Evolutionary conservation across 2,888 invertebrate species (phyloP).

Genomic region (Chrysina gloriosa): DNA sequence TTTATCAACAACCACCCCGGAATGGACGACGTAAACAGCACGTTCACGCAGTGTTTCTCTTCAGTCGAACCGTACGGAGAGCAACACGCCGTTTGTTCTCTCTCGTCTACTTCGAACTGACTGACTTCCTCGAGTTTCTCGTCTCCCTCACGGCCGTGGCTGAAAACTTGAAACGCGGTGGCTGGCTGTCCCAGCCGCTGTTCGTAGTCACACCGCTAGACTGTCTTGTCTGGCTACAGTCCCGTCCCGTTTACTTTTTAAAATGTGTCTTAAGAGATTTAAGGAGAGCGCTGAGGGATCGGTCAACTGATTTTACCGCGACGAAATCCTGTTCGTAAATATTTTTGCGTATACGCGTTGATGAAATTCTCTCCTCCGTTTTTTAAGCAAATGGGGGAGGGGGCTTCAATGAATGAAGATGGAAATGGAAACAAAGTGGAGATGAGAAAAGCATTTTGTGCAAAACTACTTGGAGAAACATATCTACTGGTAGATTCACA

Average conservation of each 20-base stretch:
- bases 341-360: constrained; percentile 6
- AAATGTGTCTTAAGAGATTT: constrained; percentile 48
- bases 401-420: too few species aligned
- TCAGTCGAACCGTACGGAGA: constrained; percentile 19
- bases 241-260: constrained; percentile 34
- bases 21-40: constrained; percentile 7
- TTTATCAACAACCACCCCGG: not conserved
- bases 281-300: constrained; percentile 48
- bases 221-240: constrained; percentile 2
- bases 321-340: constrained; percentile 18
- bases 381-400: too few species aligned
- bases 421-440: too few species aligned
- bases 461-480: too few species aligned
- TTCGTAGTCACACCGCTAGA: constrained; percentile 23
- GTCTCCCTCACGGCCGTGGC: constrained; percentile 35
- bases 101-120: constrained; percentile 36
- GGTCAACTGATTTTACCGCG: constrained; percentile 44
- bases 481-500: too few species aligned
- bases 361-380: too few species aligned
- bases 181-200: constrained; percentile 26
- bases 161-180: constrained; percentile 40
- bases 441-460: too few species aligned
- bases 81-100: constrained; percentile 17
- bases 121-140: constrained; percentile 38
- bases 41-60: constrained; percentile 24